Base-by-base conservation (phyloP, 1,140 invertebrate genomes). In the Drosophila santomea region DNA sequence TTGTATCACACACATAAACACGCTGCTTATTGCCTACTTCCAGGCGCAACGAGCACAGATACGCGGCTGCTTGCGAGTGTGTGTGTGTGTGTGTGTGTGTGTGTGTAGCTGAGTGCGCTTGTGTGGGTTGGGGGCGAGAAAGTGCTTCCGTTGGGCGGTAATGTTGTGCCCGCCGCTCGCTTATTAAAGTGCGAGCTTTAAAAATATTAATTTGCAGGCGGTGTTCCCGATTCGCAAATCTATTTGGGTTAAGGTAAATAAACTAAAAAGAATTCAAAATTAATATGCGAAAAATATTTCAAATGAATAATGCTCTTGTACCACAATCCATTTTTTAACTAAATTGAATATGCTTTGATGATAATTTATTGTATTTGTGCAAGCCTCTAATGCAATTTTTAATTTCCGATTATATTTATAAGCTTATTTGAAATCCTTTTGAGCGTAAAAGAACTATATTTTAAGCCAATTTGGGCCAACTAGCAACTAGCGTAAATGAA, bases 21-120 rank as follows among this genome's bases (percentile, higher is more conserved):
- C 83, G 68, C 51, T 77, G 84, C 80, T 83, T 89, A 88, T 89
- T 89, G 84, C 84, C 84, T 89, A 89, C 84, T 89, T 89, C 57
- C 64, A 60, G 64, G 83, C 61, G 76, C 75, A 57, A 14, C 66
- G 39, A 41, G 54, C 47, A 39, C 58, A 54, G 48, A 75, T 74
- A 55, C 54, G 52, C 64, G 36, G 8, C 39, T 32, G 38, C 32
- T 38, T 55, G 15, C 36, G 15, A 25, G 35, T 35, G 25, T 44
- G 14, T 3, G 59, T n/a, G n/a, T 20, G 38, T 38, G 20, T 41
- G 17, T 43, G 45, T 55, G 12, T 4, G 41, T 35, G 39, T 47
- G 57, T 38, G 47, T 48, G 35, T n/a, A 32, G 17, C 38, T 32
- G 14, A 45, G 17, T 43, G 51, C 32, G 47, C 48, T 35, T n/a